Conservation (phyloP, 2,888 invertebrate genomes). For the Malthinus flaveolus region DNA sequence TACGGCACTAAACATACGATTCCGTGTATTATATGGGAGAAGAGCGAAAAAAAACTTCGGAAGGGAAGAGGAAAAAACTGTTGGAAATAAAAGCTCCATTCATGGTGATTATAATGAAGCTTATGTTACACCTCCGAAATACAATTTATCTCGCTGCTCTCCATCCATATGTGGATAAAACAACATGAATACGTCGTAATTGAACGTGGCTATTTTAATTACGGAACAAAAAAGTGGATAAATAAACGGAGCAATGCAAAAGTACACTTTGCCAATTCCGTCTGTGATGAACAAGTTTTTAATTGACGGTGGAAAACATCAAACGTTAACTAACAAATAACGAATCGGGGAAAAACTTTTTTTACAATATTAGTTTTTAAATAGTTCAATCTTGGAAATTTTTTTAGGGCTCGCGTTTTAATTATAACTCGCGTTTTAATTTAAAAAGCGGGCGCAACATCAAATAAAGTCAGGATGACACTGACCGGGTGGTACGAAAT, state of each 20-base stretch:
- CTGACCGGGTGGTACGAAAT: slow-evolving; percentile 46
- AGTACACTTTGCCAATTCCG: slow-evolving; percentile 40
- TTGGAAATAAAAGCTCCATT: slow-evolving; percentile 35
- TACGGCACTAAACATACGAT: slow-evolving; percentile 9
- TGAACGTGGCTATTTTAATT: slow-evolving; percentile 47
- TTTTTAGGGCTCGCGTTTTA: no score
- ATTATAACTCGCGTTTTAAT: no score
- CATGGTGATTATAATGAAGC: slow-evolving; percentile 38
- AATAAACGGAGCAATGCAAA: slow-evolving; percentile 32
- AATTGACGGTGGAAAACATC: slow-evolving; percentile 42
- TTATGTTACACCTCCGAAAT: slow-evolving; percentile 42
- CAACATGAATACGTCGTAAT: slow-evolving; percentile 41
- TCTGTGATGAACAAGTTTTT: slow-evolving; percentile 42
- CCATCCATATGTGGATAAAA: slow-evolving; percentile 38
- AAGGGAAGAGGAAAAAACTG: slow-evolving; percentile 7
- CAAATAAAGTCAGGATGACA: slow-evolving; percentile 24
- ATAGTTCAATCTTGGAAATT: neutral
- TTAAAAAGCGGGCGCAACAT: slow-evolving; percentile 8
- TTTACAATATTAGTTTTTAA: slow-evolving; percentile 7
- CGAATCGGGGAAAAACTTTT: slow-evolving; percentile 6
- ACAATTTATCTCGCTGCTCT: slow-evolving; percentile 41
- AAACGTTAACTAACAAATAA: slow-evolving; percentile 24
- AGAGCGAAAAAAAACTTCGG: slow-evolving; percentile 13
- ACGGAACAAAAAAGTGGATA: slow-evolving; percentile 42
- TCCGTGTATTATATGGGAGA: slow-evolving; percentile 3